Evolutionary conservation across 2,113 vertebrate genomes (phyloP), one percentile per base, ranked within the genome.

Genomic region (Vicugna pacos): DNA sequence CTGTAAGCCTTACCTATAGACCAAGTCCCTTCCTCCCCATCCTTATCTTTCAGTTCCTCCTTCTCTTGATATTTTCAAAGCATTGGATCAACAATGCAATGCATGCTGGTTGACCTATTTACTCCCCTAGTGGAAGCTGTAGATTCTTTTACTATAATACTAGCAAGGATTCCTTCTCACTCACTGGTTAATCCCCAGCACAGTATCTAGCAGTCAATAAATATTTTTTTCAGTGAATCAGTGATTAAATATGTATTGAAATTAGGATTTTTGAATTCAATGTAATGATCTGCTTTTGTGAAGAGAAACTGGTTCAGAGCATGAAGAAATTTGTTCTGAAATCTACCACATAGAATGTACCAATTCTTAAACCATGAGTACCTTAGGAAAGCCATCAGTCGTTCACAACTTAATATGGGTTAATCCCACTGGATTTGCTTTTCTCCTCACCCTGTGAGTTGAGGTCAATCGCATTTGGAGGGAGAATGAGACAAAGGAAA

Each of bases 241-340:
- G 16, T 69, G 50, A 79, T 86, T 82, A 84, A 89, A 56, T 42
- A 52, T 58, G 30, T 81, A 82, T 77, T 35, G 60, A 90, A n/a
- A 65, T 48, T 52, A 17, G 48, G 28, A 81, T 89, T 81, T 91
- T 89, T 84, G 11, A 70, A 76, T 76, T 79, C 60, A 81, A 19
- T 86, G 67, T 52, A 20, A n/a, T 60, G 5, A 26, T 79, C 62
- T 91, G 8, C 76, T 82, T 75, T 95, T 72, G 60, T 81, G 42
- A 91, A 76, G 52, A 88, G 62, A 69, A 88, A 24, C 22, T 77
- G 56, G 46, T 84, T 77, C 26, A 64, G 26, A 42, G 77, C n/a
- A 52, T 92, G 58, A 60, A 86, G 52, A 87, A 32, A 89, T 56
- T 91, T 48, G 94, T 75, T 50, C 62, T 87, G 58, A 82, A 67